Conservation (phyloP, 1,140 invertebrate species). For the Drosophila bocqueti region DNA sequence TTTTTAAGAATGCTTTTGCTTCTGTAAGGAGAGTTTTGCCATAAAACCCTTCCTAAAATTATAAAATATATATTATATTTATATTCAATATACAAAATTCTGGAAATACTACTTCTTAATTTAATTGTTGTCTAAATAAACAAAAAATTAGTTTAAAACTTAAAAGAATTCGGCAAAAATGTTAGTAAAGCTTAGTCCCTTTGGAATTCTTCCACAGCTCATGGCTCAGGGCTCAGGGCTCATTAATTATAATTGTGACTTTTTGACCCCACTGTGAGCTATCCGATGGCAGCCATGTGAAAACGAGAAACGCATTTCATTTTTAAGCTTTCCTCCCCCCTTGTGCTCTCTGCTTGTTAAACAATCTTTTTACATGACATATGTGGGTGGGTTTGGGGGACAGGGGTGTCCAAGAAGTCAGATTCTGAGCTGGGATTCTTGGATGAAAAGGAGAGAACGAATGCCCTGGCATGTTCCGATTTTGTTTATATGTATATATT, state of each 20-base stretch:
- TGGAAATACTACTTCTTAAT: too few species aligned
- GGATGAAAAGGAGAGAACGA: slow-evolving; percentile 11
- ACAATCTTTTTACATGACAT: slow-evolving; percentile 80
- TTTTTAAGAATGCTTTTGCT: neutral
- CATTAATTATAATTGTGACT: slow-evolving; percentile 4
- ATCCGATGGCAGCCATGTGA: slow-evolving; percentile 49
- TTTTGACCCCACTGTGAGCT: slow-evolving; percentile 27
- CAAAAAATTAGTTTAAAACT: too few species aligned
- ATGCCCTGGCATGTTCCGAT: slow-evolving; percentile 31
- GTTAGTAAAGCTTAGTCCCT: neutral
- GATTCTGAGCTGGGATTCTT: slow-evolving; percentile 22
- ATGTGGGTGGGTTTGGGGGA: slow-evolving; percentile 32
- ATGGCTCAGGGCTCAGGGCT: too few species aligned
- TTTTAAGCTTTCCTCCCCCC: slow-evolving; percentile 62
- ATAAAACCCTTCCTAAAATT: fast-evolving
- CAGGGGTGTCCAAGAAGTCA: slow-evolving; percentile 2
- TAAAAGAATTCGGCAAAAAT: neutral
- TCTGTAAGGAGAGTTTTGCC: neutral
- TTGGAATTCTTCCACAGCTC: too few species aligned
- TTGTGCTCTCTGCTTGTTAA: slow-evolving; percentile 55
- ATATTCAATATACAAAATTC: too few species aligned
- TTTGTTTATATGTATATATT: neutral
- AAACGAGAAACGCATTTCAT: slow-evolving; percentile 76
- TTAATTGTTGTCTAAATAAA: neutral
- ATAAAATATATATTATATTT: too few species aligned